Conservation (phyloP, 2,797 vertebrate species). For the Tadarida brasiliensis region DNA sequence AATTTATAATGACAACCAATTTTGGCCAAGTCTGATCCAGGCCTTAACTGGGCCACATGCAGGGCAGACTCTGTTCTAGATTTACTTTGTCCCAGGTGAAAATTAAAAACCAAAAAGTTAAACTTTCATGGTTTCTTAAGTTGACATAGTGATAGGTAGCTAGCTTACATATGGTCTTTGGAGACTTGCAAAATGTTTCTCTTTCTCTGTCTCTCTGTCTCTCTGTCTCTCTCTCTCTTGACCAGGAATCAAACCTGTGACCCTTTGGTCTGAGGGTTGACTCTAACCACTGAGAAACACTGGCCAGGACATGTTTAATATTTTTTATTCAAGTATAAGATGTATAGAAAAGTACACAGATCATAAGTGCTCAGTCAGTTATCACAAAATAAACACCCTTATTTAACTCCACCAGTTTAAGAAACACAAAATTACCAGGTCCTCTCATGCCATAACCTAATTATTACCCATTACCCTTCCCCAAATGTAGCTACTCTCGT, state of each 20-base stretch:
- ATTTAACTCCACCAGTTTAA: slow-evolving; percentile 1
- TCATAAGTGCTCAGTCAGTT: not conserved
- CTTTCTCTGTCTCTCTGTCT: no score
- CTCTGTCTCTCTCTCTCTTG: no score
- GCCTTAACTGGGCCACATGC: not conserved
- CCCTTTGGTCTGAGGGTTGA: no score
- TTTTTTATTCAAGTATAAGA: not conserved
- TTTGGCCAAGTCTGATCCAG: not conserved
- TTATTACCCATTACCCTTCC: not conserved
- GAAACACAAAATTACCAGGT: slow-evolving; percentile 33
- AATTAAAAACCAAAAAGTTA: slow-evolving; percentile 50
- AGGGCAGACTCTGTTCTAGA: not conserved
- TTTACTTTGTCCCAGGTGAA: not conserved
- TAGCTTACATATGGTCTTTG: slow-evolving; percentile 8
- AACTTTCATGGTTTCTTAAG: slow-evolving; percentile 27
- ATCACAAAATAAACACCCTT: slow-evolving; percentile 14
- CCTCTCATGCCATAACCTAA: not conserved
- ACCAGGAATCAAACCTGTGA: no score
- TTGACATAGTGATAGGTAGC: slow-evolving; percentile 17
- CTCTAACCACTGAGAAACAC: no score
- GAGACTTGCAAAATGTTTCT: slow-evolving; percentile 34
- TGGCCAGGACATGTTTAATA: not conserved
- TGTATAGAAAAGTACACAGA: not conserved
- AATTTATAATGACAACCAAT: not conserved
- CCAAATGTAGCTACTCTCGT: not conserved